Base-by-base conservation (phyloP, 2,888 invertebrate genomes). In the Osedax fenrisi region DNA sequence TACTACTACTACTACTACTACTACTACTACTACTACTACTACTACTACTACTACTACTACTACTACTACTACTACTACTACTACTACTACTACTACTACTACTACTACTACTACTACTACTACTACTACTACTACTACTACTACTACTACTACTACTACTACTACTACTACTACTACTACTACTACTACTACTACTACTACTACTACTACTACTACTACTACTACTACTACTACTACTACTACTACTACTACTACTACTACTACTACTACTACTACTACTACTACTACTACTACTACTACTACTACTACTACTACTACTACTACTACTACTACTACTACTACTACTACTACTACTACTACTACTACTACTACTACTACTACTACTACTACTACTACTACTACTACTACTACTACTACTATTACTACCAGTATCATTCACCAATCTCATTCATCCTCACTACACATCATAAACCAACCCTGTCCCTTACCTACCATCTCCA, bases 111-210 rank as follows among this genome's bases (percentile, higher is more conserved):
- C 1, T 64, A 64, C 64, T 1, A 64, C 1, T 64, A 64, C 64
- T 64, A 64, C 64, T 64, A 64, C 64, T 22, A 64, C 64, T 64
- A 64, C 64, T 64, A 64, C 64, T 64, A 64, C 64, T 64, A 64
- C 64, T 64, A 1, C 1, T 64, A 64, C 64, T 64, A 64, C 64
- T 64, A 64, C 64, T 21, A n/a, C 17, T 64, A 64, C 64, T 21
- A 64, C 56, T 56, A 56, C 56, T 0, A 56, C 56, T 0, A 56
- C 56, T 0, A 56, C 56, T 56, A 56, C 56, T 56, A 56, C 56
- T 1, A 56, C 56, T 56, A 56, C 56, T 56, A 56, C 1, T 56
- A 56, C 56, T 56, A 56, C n/a, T 56, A 56, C 0, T 56, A 56
- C n/a, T 56, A 56, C 56, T 56, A 56, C 0, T 56, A 56, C 56